Percentiles rank a stretch among this genome's conserved stretches.
These are phyloP conservation scores for Hemiscyllium ocellatum DNA, from an alignment of 2,113 vertebrate genomes.

Conservation along the genomic window DNA sequence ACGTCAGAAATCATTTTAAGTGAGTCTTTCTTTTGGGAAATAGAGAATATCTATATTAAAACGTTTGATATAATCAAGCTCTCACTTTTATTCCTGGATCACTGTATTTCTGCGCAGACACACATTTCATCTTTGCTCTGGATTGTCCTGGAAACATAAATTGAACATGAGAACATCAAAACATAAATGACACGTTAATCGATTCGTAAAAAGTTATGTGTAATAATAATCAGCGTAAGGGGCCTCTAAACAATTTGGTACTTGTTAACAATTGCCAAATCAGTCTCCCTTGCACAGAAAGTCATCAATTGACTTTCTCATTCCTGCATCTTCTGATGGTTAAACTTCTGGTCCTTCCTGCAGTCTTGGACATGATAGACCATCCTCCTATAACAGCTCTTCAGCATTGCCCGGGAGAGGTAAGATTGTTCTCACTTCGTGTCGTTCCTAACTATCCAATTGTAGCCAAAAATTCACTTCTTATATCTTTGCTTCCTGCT, in stretches of 20 bases:
- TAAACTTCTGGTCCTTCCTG: too few relatives aligned
- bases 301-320: not conserved
- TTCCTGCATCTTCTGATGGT: not conserved
- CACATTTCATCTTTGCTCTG: not conserved
- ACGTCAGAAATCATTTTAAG: not conserved
- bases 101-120: not conserved
- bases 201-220: not conserved
- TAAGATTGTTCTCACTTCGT: too few relatives aligned
- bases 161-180: not conserved
- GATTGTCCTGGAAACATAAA: not conserved
- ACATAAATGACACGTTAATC: not conserved
- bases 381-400: too few relatives aligned
- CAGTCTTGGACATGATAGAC: too few relatives aligned
- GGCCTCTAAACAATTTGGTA: not conserved
- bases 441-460: too few relatives aligned
- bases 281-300: not conserved
- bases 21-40: not conserved
- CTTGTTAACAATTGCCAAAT: not conserved
- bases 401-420: too few relatives aligned
- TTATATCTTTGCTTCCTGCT: too few relatives aligned
- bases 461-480: too few relatives aligned
- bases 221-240: not conserved
- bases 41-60: not conserved
- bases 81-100: not conserved
- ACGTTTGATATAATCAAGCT: not conserved